Evolutionary conservation across 2,888 invertebrate species (phyloP).

Genomic region (Drosophila affinis): DNA sequence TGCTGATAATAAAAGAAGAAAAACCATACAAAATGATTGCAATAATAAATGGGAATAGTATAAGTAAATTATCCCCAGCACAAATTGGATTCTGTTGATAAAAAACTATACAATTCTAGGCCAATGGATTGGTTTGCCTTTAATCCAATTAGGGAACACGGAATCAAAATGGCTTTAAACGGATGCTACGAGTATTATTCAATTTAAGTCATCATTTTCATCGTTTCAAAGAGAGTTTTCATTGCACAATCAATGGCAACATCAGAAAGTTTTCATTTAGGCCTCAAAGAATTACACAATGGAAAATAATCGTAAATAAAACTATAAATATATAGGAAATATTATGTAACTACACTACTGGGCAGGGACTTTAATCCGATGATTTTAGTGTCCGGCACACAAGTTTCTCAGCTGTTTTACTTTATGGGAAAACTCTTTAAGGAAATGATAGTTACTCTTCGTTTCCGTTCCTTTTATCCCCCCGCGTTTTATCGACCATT

Average conservation of each 20-base stretch:
- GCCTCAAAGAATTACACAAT: background rate
- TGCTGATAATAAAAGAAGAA: constrained; percentile 19
- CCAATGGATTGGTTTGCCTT: constrained; percentile 15
- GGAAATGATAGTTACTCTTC: background rate
- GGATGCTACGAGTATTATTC: background rate
- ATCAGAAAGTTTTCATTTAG: background rate
- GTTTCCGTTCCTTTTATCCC: background rate
- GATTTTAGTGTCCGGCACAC: background rate
- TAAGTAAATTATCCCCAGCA: constrained; percentile 23
- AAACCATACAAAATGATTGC: constrained; percentile 20
- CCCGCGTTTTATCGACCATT: background rate
- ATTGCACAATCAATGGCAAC: background rate
- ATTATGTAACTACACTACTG: no score
- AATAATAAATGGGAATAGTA: constrained; percentile 31
- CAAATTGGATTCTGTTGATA: constrained; percentile 39
- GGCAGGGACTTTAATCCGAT: no score
- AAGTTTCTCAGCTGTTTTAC: no score
- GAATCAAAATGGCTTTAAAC: constrained; percentile 22
- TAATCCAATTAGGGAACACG: constrained; percentile 36
- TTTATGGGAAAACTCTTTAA: background rate
- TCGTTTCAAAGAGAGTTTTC: background rate
- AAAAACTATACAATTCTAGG: constrained; percentile 36
- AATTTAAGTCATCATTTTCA: background rate
- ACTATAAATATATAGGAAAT: background rate
- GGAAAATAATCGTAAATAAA: background rate